phyloP scores from a whole-genome alignment of 2,888 invertebrate species.

The Panopea generosa region DNA sequence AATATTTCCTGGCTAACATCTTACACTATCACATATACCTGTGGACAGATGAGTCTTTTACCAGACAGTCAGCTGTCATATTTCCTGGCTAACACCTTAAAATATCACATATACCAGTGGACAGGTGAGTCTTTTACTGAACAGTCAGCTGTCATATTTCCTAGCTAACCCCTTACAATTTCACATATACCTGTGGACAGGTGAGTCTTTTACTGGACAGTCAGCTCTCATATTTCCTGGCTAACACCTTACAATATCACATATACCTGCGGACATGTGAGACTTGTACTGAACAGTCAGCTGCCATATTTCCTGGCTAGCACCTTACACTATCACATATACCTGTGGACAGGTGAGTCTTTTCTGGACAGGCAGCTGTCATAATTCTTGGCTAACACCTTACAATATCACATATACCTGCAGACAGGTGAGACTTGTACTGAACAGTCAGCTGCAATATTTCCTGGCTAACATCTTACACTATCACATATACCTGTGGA shows the following conservation, averaged over 20 bases:
- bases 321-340: conserved; percentile 96
- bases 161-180: conserved; percentile 95
- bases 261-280: no score
- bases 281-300: conserved; percentile 91
- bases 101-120: conserved; percentile 97
- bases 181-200: conserved; percentile 95
- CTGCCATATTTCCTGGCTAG: conserved; percentile 93
- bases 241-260: no score
- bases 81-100: conserved; percentile 94
- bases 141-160: conserved; percentile 93
- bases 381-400: conserved; percentile 93
- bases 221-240: no score
- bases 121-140: conserved; percentile 89
- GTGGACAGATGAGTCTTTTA: conserved; percentile 88
- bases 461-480: no score
- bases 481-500: no score
- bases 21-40: conserved; percentile 95
- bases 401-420: conserved; percentile 95
- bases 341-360: conserved; percentile 92
- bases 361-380: conserved; percentile 94
- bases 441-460: no score
- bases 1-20: conserved; percentile 93
- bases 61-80: conserved; percentile 93
- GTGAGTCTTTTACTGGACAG: conserved; percentile 87
- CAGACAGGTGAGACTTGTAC: conserved; percentile 90